Percentiles rank a stretch among this genome's conserved stretches.
These are phyloP conservation scores for Brachyopa scutellaris DNA, from an alignment of 2,888 invertebrate genomes.

Conservation along the genomic window DNA sequence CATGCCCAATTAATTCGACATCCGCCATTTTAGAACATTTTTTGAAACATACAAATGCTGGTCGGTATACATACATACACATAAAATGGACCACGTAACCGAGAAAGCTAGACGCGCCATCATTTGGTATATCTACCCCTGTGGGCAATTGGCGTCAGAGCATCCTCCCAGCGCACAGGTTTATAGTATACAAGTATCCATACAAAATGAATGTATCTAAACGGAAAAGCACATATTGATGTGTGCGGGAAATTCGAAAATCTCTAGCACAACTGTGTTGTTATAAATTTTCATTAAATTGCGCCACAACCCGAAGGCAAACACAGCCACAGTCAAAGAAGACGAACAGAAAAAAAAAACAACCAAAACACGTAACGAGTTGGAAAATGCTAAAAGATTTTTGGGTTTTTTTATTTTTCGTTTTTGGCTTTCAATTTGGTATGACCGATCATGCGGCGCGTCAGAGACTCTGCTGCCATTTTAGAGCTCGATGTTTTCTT, in stretches of 20 bases:
- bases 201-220: slow-evolving; percentile 33
- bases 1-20: slow-evolving; percentile 70
- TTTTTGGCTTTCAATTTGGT: slow-evolving; percentile 59
- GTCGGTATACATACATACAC: background rate
- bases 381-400: slow-evolving; percentile 61
- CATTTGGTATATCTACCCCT: slow-evolving; percentile 55
- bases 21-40: slow-evolving; percentile 66
- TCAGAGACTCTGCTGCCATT: slow-evolving; percentile 65
- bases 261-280: slow-evolving; percentile 59
- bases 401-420: slow-evolving; percentile 5
- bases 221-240: background rate
- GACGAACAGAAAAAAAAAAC: background rate
- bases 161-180: slow-evolving; percentile 47
- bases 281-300: slow-evolving; percentile 68
- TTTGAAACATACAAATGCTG: background rate
- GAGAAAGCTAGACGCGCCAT: slow-evolving; percentile 67
- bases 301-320: slow-evolving; percentile 60
- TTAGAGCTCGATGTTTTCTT: slow-evolving; percentile 29
- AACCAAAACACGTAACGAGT: slow-evolving; percentile 62
- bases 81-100: slow-evolving; percentile 52
- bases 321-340: background rate
- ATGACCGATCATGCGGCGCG: slow-evolving; percentile 68
- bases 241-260: slow-evolving; percentile 38
- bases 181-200: slow-evolving; percentile 8
- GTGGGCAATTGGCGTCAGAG: slow-evolving; percentile 68